Conservation (phyloP, 2,888 invertebrate species). For the Physocephala rufipes region DNA sequence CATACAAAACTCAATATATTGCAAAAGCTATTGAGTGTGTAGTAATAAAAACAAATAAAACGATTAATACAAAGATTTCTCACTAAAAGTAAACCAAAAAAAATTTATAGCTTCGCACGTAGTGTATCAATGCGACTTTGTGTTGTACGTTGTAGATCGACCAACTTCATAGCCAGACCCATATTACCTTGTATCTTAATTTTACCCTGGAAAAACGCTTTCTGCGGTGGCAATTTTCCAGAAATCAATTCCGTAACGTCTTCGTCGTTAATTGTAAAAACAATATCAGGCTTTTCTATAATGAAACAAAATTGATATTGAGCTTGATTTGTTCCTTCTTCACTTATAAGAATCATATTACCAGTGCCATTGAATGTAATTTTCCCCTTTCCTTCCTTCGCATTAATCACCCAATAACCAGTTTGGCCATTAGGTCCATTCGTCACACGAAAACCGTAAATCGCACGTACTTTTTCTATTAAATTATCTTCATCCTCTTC, state of each 20-base stretch:
- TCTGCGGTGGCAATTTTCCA: constrained; percentile 93
- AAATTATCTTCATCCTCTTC: constrained; percentile 80
- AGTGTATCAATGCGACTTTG: constrained; percentile 77
- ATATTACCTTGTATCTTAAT: constrained; percentile 96
- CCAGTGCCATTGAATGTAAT: constrained; percentile 79
- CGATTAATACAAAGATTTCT: no score
- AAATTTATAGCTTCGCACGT: constrained; percentile 80
- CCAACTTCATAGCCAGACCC: constrained; percentile 94
- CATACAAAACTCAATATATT: no score
- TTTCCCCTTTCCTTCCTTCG: constrained; percentile 88
- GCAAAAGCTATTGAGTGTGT: no score
- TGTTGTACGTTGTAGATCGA: constrained; percentile 81
- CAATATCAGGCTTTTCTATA: constrained; percentile 85
- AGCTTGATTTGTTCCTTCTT: background rate
- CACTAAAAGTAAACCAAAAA: no score
- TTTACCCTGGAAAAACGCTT: constrained; percentile 96
- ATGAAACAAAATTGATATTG: constrained; percentile 43
- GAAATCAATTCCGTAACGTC: constrained; percentile 88
- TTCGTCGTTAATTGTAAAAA: constrained; percentile 86
- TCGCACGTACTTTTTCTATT: constrained; percentile 85
- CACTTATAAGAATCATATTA: constrained; percentile 39
- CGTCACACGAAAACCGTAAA: constrained; percentile 89
- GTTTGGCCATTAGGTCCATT: constrained; percentile 78
- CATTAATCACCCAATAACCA: constrained; percentile 92
- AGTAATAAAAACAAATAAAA: no score